phyloP scores from a whole-genome alignment of 2,797 vertebrate species.

The Hydrolagus colliei region DNA sequence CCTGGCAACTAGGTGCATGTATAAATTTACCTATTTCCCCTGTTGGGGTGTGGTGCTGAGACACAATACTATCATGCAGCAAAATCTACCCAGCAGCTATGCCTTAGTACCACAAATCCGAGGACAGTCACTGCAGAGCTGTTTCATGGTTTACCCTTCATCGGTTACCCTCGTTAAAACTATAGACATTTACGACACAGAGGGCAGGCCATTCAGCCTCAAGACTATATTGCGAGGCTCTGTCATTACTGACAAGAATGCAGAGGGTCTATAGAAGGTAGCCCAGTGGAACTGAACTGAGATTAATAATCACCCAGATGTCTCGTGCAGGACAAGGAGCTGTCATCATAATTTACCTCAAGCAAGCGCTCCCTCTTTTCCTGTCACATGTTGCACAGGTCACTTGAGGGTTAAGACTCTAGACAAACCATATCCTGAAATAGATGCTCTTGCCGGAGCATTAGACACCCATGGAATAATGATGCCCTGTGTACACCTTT shows the following conservation, averaged over 20 bases:
- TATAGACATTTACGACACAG: too few species aligned
- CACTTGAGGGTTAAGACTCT: neutral
- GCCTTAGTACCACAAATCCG: neutral
- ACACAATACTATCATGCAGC: neutral
- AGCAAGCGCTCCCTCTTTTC: neutral
- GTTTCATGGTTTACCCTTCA: neutral
- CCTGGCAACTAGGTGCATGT: neutral
- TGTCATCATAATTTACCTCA: neutral
- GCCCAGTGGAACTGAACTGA: conserved; percentile 10
- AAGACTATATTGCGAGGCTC: neutral
- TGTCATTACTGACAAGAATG: neutral
- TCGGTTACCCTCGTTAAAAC: too few species aligned
- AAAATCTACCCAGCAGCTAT: neutral
- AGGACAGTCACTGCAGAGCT: neutral
- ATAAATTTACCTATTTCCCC: conserved; percentile 7
- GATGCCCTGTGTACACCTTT: neutral
- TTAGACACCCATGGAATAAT: neutral
- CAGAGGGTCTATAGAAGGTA: neutral
- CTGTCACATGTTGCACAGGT: neutral
- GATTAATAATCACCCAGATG: neutral
- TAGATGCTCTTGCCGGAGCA: neutral
- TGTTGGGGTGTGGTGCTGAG: neutral
- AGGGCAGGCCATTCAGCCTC: too few species aligned
- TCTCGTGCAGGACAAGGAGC: neutral
- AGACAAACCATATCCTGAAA: neutral